These are phyloP conservation scores for Podabrus alpinus DNA, from an alignment of 2,888 invertebrate genomes.

Conservation along the genomic window DNA sequence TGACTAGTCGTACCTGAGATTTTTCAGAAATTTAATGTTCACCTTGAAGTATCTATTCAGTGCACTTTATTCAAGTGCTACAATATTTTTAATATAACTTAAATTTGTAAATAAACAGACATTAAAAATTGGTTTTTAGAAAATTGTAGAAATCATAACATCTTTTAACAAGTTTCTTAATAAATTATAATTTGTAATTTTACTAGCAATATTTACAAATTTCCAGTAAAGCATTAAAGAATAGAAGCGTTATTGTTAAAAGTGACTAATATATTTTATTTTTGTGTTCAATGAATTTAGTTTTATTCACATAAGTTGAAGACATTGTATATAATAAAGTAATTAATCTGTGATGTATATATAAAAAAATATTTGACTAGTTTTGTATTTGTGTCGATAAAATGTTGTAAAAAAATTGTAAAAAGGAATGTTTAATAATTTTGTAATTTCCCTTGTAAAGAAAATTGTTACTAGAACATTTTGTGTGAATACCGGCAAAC, in stretches of 20 bases:
- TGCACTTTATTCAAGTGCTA: no score
- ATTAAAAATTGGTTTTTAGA: not conserved
- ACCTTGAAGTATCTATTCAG: no score
- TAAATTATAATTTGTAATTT: not conserved
- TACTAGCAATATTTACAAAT: not conserved
- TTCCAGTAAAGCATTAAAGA: not conserved
- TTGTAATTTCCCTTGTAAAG: not conserved
- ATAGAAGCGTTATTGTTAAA: constrained; percentile 5
- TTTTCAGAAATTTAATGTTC: no score
- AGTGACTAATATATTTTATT: not conserved
- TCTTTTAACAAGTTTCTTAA: not conserved
- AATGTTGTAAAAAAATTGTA: constrained; percentile 3
- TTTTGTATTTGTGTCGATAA: constrained; percentile 11
- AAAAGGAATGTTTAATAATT: constrained; percentile 19
- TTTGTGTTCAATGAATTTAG: not conserved
- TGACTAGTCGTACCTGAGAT: no score
- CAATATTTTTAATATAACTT: no score
- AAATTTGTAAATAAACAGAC: no score
- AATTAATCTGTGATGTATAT: constrained; percentile 18
- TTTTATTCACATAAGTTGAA: not conserved
- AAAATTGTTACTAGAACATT: not conserved
- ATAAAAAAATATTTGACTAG: constrained; percentile 5
- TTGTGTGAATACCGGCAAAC: not conserved
- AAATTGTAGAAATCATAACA: not conserved
- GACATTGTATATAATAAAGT: constrained; percentile 1